Evolutionary conservation across 2,113 vertebrate species (phyloP), one percentile per base, ranked within the genome.

Genomic region (Scomber colias): DNA sequence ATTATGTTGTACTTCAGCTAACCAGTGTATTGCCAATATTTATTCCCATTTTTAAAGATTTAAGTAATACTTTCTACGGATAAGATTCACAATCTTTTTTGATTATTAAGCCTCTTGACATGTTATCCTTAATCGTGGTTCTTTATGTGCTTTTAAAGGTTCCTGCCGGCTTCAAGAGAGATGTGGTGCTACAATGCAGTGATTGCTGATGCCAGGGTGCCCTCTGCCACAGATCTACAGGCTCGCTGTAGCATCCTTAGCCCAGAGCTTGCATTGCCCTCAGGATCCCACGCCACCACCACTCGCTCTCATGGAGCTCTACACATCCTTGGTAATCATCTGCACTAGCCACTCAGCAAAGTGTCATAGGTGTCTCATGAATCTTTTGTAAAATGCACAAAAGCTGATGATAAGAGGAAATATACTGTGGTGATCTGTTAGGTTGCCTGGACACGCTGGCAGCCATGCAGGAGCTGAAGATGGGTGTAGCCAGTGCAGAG

Each of bases 131-230:
- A 19, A 67, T n/a, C 8, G 3, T 51, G 14, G 6, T 55, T n/a
- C 13, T 35, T 3, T 76, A 0, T 65, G 11, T 45, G 45, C 27
- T 64, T 56, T 35, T 51, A 99, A 27, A 27, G 98, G 92, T 99
- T 99, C 90, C 92, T 96, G 59, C 96, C 97, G 3, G 95, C 92
- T 54, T 92, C 96, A 3, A 95, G 94, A 85, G 98, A 99, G 74
- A 94, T 99, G 90, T 97, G 97, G 97, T 99, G 98, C 86, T 99
- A 99, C 91, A 99, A 99, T 12, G 97, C 98, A 0, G 98, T 99
- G 64, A 97, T 98, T 75, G 97, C 98, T 0, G 98, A 99, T 81
- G 98, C 97, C 71, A 95, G 98, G 63, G 95, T 99, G 90, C 97
- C 97, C 15, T 96, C 96, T 35, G 95, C 94, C 67, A 88, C 97